Percentiles rank a stretch among this genome's conserved stretches.
Conservation (phyloP, 2,113 vertebrate species). For the Salminus brasiliensis region DNA sequence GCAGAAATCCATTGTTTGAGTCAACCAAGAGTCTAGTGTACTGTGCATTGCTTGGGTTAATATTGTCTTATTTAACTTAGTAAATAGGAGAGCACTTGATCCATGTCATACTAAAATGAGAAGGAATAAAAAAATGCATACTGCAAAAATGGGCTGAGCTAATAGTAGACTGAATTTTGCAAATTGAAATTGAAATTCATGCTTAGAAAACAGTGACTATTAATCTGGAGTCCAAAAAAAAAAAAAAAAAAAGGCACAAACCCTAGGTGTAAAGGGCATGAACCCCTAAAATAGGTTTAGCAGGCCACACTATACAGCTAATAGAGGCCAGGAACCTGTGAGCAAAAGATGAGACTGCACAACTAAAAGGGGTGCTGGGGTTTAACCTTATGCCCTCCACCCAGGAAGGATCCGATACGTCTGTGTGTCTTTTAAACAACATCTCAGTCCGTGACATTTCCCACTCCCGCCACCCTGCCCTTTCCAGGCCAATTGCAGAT, state of each 20-base stretch:
- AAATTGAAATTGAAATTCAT: neutral
- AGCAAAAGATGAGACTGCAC: neutral
- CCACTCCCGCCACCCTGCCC: slow-evolving; percentile 32
- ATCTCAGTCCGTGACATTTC: slow-evolving; percentile 52
- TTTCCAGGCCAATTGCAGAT: slow-evolving; percentile 40
- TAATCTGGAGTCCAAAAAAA: no score
- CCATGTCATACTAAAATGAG: neutral
- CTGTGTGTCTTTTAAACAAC: slow-evolving; percentile 36
- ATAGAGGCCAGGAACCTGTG: no score
- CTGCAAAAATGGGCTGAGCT: no score
- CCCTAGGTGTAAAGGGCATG: neutral
- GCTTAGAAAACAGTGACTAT: no score
- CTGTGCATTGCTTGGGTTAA: neutral
- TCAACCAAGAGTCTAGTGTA: neutral
- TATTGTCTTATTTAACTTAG: neutral
- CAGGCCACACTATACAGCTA: neutral
- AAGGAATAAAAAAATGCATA: neutral
- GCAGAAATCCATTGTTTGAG: neutral
- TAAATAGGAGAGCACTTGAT: neutral
- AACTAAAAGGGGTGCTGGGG: neutral
- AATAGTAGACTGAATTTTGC: neutral
- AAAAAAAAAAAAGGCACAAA: no score
- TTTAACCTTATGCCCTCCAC: slow-evolving; percentile 17
- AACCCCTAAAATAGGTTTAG: neutral
- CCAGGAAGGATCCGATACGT: slow-evolving; percentile 28